Evolutionary conservation across 2,113 vertebrate genomes (phyloP), one percentile per base, ranked within the genome.

Genomic region (Struthio camelus): DNA sequence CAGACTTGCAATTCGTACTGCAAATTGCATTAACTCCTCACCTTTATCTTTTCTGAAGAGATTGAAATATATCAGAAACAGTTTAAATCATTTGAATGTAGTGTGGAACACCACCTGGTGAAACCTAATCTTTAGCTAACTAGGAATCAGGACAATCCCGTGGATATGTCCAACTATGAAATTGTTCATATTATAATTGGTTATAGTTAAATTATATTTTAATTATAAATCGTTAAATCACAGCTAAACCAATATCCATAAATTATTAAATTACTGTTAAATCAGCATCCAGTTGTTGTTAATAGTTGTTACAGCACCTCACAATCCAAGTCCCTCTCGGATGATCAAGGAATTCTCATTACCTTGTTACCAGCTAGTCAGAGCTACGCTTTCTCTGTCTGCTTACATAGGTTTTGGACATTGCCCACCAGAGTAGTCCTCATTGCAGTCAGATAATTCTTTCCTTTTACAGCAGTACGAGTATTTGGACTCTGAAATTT

Each of bases 401-500:
- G 23, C 14, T 14, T 80, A 46, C 10, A 17, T 23, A 17, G n/a
- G 20, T 28, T 38, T 58, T 59, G 36, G 28, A 25, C 23, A 11
- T 61, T 44, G 18, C 24, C 9, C 11, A 27, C 36, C 48, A 69
- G 19, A 53, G 27, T 2, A 46, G 27, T 40, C 16, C 9, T 70
- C 0, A 0, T 34, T 40, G 3, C 2, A 34, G 9, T 32, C 28
- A 59, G 23, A n/a, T 5, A 5, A 10, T 66, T 59, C 6, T 53
- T 65, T 30, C 25, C 53, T 66, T 18, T 58, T 36, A 12, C 30
- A 82, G 44, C 34, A 30, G 34, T 6, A 14, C 3, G 8, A 30
- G 28, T 36, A 36, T 10, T 2, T 48, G 56, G 7, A 54, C 10
- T 12, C 56, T 40, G 44, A 58, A 19, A 12, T 40, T 38, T 5